These are phyloP conservation scores for Coendou prehensilis DNA, from an alignment of 2,797 vertebrate genomes.

Conservation along the genomic window DNA sequence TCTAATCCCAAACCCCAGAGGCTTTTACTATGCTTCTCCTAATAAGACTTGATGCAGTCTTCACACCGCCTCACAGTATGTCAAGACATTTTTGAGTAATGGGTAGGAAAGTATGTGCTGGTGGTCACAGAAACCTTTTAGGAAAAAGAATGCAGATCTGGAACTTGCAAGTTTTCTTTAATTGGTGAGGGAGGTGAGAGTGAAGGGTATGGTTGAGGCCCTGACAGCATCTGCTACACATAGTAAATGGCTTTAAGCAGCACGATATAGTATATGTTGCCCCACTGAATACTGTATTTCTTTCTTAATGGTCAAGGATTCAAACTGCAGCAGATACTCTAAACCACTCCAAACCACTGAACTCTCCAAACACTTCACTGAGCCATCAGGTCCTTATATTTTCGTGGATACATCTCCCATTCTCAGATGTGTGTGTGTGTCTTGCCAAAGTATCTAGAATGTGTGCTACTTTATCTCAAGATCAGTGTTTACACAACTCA, in stretches of 20 bases:
- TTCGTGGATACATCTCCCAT: not conserved
- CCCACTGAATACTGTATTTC: not conserved
- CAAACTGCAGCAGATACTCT: not conserved
- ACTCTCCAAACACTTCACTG: not conserved
- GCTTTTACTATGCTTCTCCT: not conserved
- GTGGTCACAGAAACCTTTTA: not conserved
- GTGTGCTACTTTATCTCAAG: not conserved
- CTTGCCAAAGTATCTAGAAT: not conserved
- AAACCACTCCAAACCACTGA: not conserved
- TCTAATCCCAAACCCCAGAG: not conserved
- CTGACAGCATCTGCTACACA: not conserved
- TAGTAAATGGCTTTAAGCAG: not conserved
- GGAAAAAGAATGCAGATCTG: slow-evolving; percentile 23
- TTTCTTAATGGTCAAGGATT: not conserved
- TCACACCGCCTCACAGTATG: not conserved
- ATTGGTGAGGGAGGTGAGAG: not conserved
- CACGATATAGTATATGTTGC: not conserved
- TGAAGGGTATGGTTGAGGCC: not conserved
- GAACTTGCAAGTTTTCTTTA: slow-evolving; percentile 6
- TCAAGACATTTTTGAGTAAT: slow-evolving; percentile 18
- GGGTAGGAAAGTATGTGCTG: not conserved
- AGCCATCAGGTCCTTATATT: not conserved
- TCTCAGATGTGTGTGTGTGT: not conserved
- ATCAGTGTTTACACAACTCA: not conserved
- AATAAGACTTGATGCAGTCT: slow-evolving; percentile 7